These are phyloP conservation scores for Lynx canadensis DNA, from an alignment of 2,113 vertebrate genomes.

Conservation along the genomic window DNA sequence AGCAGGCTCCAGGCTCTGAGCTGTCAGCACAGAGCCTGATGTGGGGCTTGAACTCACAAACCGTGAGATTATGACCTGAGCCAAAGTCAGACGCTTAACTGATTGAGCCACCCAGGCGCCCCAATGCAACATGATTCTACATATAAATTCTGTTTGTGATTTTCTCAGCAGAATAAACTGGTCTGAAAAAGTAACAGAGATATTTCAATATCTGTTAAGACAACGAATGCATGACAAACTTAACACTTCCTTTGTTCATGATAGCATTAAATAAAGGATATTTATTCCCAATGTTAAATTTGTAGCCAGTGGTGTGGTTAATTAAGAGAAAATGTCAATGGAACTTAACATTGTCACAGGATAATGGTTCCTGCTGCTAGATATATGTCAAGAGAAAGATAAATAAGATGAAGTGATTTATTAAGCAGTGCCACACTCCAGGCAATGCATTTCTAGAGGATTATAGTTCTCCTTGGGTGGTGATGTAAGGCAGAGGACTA, in stretches of 20 bases:
- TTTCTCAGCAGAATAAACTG: constrained; percentile 7
- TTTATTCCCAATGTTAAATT: constrained; percentile 76
- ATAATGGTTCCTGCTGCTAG: constrained; percentile 81
- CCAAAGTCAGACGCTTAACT: too few species aligned
- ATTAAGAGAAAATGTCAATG: constrained; percentile 85
- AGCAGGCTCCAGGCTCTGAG: too few species aligned
- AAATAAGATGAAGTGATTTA: constrained; percentile 85
- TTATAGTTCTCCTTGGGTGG: constrained; percentile 77
- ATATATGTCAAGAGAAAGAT: constrained; percentile 81
- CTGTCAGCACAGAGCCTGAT: too few species aligned
- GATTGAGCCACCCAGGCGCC: too few species aligned
- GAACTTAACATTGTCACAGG: constrained; percentile 79
- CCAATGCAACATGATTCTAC: background rate
- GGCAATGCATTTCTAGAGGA: constrained; percentile 77
- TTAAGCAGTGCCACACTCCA: constrained; percentile 78
- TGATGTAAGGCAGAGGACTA: constrained; percentile 69
- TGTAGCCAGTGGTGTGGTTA: constrained; percentile 71
- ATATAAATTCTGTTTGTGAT: background rate
- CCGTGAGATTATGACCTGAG: too few species aligned
- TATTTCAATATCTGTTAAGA: background rate
- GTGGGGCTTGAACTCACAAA: too few species aligned
- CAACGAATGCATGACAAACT: constrained; percentile 33
- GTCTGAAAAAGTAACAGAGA: constrained; percentile 1
- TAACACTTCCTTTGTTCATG: constrained; percentile 42
- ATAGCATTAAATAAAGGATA: constrained; percentile 58